Evolutionary conservation across 2,113 vertebrate genomes (phyloP).

Genomic region (Cyanistes caeruleus): DNA sequence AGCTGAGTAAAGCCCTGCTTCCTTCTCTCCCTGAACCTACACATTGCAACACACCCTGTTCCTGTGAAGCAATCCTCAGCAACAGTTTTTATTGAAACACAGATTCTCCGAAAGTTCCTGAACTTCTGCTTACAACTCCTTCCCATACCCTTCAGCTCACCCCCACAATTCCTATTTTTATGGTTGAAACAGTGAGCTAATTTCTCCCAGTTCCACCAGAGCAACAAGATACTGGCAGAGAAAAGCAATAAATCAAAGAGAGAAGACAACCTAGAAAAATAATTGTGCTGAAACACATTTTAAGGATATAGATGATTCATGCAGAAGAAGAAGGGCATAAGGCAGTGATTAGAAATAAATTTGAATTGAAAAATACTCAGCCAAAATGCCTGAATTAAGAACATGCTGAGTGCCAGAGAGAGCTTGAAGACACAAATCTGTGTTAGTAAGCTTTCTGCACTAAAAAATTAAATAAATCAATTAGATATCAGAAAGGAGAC

Average conservation of each 20-base stretch:
- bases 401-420: background rate
- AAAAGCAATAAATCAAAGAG: background rate
- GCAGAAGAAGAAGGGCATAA: background rate
- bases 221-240: background rate
- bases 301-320: background rate
- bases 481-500: slow-evolving; percentile 22
- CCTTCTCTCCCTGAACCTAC: background rate
- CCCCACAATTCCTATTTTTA: background rate
- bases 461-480: slow-evolving; percentile 14
- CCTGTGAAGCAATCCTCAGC: background rate
- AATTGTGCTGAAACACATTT: background rate
- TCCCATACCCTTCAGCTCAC: background rate
- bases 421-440: background rate
- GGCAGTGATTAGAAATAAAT: background rate
- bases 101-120: background rate
- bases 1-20: background rate
- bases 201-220: background rate
- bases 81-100: fast-evolving
- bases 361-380: background rate
- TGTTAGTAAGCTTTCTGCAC: background rate
- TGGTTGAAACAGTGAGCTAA: background rate
- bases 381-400: background rate
- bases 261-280: background rate
- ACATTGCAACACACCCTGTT: background rate
- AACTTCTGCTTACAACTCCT: background rate